Base-by-base conservation (phyloP, 2,888 invertebrate species). In the Creontiades dilutus region DNA sequence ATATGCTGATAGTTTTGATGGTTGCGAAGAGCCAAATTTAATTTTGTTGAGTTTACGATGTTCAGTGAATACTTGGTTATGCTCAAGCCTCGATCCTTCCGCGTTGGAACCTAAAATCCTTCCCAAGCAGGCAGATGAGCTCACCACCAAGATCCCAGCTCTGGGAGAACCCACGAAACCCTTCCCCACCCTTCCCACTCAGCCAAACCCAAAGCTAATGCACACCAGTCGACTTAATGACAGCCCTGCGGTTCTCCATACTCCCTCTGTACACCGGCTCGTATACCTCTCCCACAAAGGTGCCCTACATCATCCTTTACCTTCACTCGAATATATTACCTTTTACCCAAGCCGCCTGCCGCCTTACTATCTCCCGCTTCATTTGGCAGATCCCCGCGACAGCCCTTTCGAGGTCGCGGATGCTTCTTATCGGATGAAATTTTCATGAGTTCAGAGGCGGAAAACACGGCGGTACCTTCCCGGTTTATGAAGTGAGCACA, bases 251-350 rank as follows among this genome's bases (percentile, higher is more conserved):
- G 76, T 76, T 76, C 76, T 23, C 76, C 76, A 9, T 76, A 76
- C 37, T 37, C 23, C 27, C 75, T 75, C 76, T 19, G 57, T 57
- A 57, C n/a, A 11, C 76, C 13, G 11, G 76, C 16, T 27, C 2
- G 75, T 75, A 75, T 75, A 75, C 75, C 75, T 19, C 28, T 13
- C 27, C 76, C 27, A 76, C 76, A 76, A 76, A 76, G 76, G 76
- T 19, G 16, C 14, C 76, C 76, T 27, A 76, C 27, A 23, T 14
- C 76, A 76, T 27, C 27, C 11, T 27, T 27, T 27, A 16, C 19
- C 37, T 27, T 76, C 37, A 37, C 76, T 76, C 76, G 76, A 76
- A 76, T 76, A 76, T 76, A 76, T 76, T 76, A 76, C 76, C 76
- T 76, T 76, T 76, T 76, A 76, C 76, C 12, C 37, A 27, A 27